These are phyloP conservation scores for Agelaius phoeniceus DNA, from an alignment of 2,113 vertebrate species.

Conservation along the genomic window DNA sequence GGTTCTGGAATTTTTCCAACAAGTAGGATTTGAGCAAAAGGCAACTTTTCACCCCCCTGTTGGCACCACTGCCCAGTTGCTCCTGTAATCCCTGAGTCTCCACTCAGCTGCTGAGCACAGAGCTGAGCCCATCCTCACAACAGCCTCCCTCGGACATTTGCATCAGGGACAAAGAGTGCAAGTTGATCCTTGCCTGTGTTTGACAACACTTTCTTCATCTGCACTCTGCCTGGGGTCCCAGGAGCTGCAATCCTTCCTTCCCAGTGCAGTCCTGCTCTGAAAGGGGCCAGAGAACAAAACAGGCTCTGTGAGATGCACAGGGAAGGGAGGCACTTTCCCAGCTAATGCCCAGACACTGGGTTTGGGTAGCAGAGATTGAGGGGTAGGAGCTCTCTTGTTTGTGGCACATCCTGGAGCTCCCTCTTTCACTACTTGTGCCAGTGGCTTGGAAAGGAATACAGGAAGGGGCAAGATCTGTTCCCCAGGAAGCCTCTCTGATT, in stretches of 20 bases:
- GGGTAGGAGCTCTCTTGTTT: not conserved
- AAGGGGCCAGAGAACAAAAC: not conserved
- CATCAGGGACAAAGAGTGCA: not conserved
- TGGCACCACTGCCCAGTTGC: not conserved
- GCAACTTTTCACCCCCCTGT: not conserved
- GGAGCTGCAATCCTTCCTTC: not conserved
- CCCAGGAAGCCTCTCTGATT: not conserved
- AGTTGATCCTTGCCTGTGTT: slow-evolving; percentile 1
- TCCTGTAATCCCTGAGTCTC: rapidly evolving
- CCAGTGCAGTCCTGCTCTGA: not conserved
- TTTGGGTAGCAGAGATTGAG: not conserved
- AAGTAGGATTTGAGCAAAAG: not conserved
- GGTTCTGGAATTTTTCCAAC: not conserved
- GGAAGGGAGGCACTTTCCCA: not conserved
- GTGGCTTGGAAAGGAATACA: not conserved
- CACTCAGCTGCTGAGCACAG: rapidly evolving
- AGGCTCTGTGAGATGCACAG: not conserved
- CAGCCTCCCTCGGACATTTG: not conserved
- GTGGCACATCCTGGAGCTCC: not conserved
- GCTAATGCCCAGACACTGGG: not conserved
- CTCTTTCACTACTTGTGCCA: not conserved
- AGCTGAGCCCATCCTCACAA: not conserved
- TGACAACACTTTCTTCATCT: not conserved
- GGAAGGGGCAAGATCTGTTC: not conserved
- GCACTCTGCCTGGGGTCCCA: not conserved